A percentile compares a stretch with the other conserved stretches of the same genome.
Evolutionary conservation across 1,140 invertebrate species (phyloP).

Genomic region (Lepidurus couesii): DNA sequence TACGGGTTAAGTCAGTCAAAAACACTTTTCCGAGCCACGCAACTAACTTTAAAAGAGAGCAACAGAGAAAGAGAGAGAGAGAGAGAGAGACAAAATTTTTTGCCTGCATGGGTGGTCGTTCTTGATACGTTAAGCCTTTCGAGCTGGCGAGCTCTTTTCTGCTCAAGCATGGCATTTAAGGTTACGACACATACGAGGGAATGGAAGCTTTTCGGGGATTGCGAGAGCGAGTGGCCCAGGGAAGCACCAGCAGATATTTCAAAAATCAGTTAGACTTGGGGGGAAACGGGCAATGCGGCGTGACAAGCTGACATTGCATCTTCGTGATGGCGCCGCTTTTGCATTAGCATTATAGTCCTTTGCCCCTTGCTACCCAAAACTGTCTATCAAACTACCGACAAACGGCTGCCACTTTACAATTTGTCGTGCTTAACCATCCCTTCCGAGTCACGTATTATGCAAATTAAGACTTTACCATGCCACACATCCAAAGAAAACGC

Average conservation of each 20-base stretch:
- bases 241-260: neutral
- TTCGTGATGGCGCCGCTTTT: conserved; percentile 6
- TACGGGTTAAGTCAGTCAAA: neutral
- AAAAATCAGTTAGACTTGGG: neutral
- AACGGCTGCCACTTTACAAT: conserved; percentile 21
- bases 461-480: conserved; percentile 17
- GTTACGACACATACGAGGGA: neutral
- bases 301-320: conserved; percentile 9
- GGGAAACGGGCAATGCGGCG: neutral
- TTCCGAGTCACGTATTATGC: conserved; percentile 21
- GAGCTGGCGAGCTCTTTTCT: neutral
- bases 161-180: neutral
- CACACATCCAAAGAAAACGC: conserved; percentile 6
- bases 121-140: neutral
- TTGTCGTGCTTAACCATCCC: conserved; percentile 21
- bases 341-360: conserved; percentile 19
- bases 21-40: too few relatives aligned
- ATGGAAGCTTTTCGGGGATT: neutral
- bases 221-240: neutral
- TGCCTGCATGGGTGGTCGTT: neutral
- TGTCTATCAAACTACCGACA: conserved; percentile 22
- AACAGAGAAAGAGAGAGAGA: neutral
- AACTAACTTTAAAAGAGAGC: too few relatives aligned
- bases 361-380: neutral
- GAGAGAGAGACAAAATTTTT: neutral